Conservation (phyloP, 2,113 vertebrate genomes). For the Sylvia atricapilla region DNA sequence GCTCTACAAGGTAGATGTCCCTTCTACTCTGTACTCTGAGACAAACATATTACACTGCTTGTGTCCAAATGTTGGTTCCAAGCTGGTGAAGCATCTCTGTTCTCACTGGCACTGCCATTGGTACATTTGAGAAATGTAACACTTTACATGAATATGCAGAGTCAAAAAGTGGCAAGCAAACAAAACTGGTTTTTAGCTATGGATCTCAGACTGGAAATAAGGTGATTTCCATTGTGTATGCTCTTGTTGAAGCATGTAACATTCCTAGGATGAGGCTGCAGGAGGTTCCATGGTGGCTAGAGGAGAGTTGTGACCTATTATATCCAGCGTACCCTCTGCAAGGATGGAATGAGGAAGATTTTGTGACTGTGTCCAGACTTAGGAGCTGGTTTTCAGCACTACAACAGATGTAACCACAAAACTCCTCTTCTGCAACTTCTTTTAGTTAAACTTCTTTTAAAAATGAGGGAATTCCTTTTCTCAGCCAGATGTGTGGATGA, state of each 20-base stretch:
- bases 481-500: neutral
- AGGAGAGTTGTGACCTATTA: neutral
- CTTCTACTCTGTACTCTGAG: neutral
- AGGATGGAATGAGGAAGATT: neutral
- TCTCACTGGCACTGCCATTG: neutral
- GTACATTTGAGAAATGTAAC: neutral
- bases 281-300: neutral
- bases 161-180: neutral
- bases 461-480: neutral
- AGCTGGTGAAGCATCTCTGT: neutral
- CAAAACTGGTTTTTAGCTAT: neutral
- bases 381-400: neutral
- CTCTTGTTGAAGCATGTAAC: neutral
- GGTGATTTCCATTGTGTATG: neutral
- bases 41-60: neutral
- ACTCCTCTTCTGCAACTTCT: neutral
- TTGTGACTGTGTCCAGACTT: neutral
- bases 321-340: neutral
- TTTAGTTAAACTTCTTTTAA: neutral
- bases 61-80: neutral
- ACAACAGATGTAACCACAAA: neutral
- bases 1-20: slow-evolving; percentile 85
- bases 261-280: neutral
- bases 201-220: neutral
- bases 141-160: neutral